Base-by-base conservation (phyloP, 1,140 invertebrate species). In the Diabrotica undecimpunctata region DNA sequence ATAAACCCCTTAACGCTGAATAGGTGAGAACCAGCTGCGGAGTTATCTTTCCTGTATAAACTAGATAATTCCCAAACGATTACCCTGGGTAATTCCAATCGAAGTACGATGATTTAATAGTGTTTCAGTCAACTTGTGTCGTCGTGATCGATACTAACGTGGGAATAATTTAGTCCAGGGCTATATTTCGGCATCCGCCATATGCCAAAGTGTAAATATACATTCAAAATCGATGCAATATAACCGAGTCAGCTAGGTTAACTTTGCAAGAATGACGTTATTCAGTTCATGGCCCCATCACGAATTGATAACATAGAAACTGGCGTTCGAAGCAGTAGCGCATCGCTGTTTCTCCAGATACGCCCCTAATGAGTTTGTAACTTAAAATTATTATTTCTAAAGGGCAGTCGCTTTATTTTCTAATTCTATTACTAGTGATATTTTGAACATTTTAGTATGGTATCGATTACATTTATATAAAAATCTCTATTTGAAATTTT, bases 201-300 rank as follows among this genome's bases (percentile, higher is more conserved):
- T 46, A 46, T 46, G 41, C 41, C 41, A 46, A 46, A 46, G n/a
- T 46, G 41, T 46, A 46, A 46, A 46, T 46, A 46, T 46, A 46
- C 41, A 46, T 46, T 46, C 41, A 6, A 46, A 46, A 46, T 46
- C 41, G 41, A 46, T 46, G 41, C 41, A 46, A 46, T 46, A 46
- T 46, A 8, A n/a, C 41, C 41, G 41, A 46, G 8, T 46, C 41
- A 46, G 41, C 41, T 46, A 46, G 41, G 8, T 46, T 46, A 10
- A n/a, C 41, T 46, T 46, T 46, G 8, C 41, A 46, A 46, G 41
- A 46, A 46, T 46, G 41, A 46, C n/a, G 41, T n/a, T n/a, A 46
- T 46, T 46, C 41, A 46, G 41, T 46, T 46, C 41, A 46, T 6
- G 6, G n/a, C 41, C 41, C 41, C n/a, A 46, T 46, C n/a, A 46